phyloP scores from a whole-genome alignment of 2,797 vertebrate genomes.

The Anomalospiza imberbis region DNA sequence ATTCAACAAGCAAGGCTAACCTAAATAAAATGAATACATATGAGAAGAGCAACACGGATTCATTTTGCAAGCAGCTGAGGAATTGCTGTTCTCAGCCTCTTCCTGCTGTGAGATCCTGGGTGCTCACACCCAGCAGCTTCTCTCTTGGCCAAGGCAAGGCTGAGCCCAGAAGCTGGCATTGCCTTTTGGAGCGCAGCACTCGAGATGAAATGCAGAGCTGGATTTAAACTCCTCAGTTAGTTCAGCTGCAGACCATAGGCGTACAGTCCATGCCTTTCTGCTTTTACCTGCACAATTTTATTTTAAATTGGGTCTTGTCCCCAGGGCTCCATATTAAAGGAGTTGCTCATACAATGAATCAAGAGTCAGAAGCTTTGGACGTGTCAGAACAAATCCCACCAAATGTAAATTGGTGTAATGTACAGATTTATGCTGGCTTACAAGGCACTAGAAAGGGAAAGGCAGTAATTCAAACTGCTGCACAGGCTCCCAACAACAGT shows the following conservation, averaged over 20 bases:
- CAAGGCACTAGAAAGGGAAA: neutral
- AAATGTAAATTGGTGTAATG: neutral
- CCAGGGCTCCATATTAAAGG: slow-evolving; percentile 33
- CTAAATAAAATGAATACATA: neutral
- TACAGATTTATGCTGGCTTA: neutral
- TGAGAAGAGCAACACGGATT: neutral
- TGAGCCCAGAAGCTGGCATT: neutral
- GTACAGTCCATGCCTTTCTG: neutral
- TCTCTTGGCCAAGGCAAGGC: neutral
- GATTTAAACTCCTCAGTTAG: neutral
- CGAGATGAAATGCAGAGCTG: neutral
- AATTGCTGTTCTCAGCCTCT: neutral
- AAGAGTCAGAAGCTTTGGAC: slow-evolving; percentile 21
- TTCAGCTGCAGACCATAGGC: neutral
- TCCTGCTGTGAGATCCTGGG: neutral
- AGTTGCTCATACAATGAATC: neutral
- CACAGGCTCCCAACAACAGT: neutral
- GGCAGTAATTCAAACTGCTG: slow-evolving; percentile 23
- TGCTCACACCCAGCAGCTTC: neutral
- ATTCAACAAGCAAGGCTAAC: neutral
- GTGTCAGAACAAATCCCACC: neutral
- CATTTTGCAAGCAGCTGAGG: neutral
- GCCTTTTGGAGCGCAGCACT: neutral
- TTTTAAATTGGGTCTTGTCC: slow-evolving; percentile 2
- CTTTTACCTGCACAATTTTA: neutral